A percentile compares a stretch with the other conserved stretches of the same genome.
Evolutionary conservation across 1,140 invertebrate genomes (phyloP).

Genomic region (Adoxophyes honmai): DNA sequence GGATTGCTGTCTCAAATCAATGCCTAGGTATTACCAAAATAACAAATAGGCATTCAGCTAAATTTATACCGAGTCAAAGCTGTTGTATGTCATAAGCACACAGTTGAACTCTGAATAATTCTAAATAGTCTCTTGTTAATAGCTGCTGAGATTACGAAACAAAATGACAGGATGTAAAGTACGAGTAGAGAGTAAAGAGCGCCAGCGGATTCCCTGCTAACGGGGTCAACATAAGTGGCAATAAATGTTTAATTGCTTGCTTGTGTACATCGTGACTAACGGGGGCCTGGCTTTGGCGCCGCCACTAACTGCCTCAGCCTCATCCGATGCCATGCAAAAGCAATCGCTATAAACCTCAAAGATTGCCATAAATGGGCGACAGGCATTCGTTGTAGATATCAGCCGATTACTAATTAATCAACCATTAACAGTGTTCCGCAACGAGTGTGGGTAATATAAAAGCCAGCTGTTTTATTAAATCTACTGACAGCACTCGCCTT

Average conservation of each 20-base stretch:
- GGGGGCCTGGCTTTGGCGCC: slow-evolving; percentile 12
- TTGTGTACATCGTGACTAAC: slow-evolving; percentile 25
- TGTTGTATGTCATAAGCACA: too few relatives aligned
- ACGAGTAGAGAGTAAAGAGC: slow-evolving; percentile 19
- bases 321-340: not conserved
- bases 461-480: not conserved
- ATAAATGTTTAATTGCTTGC: slow-evolving; percentile 32
- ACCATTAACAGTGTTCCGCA: slow-evolving; percentile 8
- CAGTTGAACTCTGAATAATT: too few relatives aligned
- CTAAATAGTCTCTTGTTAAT: too few relatives aligned
- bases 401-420: not conserved
- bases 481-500: too few relatives aligned
- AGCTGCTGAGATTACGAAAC: not conserved
- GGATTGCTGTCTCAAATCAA: too few relatives aligned
- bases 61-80: too few relatives aligned
- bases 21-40: too few relatives aligned
- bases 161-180: slow-evolving; percentile 15
- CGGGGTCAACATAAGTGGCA: slow-evolving; percentile 31
- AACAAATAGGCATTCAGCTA: too few relatives aligned
- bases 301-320: slow-evolving; percentile 1
- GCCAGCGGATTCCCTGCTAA: slow-evolving; percentile 18
- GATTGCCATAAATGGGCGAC: not conserved
- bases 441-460: not conserved
- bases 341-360: not conserved
- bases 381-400: too few relatives aligned